Evolutionary conservation across 2,797 vertebrate genomes (phyloP).

Genomic region (Hydrocynus forskahlii): DNA sequence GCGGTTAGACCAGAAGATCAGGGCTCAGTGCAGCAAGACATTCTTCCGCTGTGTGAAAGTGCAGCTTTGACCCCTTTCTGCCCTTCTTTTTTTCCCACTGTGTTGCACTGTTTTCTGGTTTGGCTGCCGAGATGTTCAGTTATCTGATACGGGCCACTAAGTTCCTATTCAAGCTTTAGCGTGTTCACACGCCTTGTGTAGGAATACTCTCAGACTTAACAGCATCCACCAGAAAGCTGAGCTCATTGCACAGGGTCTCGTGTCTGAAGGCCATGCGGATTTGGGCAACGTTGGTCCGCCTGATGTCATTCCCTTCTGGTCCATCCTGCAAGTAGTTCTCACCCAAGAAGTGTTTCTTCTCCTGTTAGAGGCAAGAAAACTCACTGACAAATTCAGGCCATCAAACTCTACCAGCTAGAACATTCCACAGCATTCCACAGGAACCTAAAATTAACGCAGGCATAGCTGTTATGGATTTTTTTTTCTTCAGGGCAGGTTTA

Average conservation of each 20-base stretch:
- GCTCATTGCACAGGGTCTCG: slow-evolving; percentile 93
- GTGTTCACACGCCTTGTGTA: slow-evolving; percentile 56
- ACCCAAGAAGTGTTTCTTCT: slow-evolving; percentile 94
- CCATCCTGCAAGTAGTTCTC: slow-evolving; percentile 90
- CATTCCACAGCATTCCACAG: background rate
- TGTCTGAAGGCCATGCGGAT: slow-evolving; percentile 95
- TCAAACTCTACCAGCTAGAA: background rate
- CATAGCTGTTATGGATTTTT: background rate
- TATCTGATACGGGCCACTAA: background rate
- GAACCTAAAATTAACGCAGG: background rate
- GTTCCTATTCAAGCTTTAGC: background rate
- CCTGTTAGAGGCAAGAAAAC: slow-evolving; percentile 71
- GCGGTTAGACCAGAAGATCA: background rate
- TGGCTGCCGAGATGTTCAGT: background rate
- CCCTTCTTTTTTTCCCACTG: background rate
- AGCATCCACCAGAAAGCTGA: slow-evolving; percentile 92
- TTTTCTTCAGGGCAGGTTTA: background rate
- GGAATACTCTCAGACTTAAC: slow-evolving; percentile 79
- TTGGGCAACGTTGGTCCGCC: slow-evolving; percentile 93
- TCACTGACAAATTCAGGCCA: background rate
- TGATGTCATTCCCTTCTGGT: slow-evolving; percentile 92
- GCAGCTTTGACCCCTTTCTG: background rate
- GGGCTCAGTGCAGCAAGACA: background rate
- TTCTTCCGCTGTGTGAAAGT: background rate
- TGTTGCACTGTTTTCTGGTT: background rate